Percentiles rank a stretch among this genome's conserved stretches.
These are phyloP conservation scores for Myiagra hebetior DNA, from an alignment of 2,113 vertebrate species.

Conservation along the genomic window DNA sequence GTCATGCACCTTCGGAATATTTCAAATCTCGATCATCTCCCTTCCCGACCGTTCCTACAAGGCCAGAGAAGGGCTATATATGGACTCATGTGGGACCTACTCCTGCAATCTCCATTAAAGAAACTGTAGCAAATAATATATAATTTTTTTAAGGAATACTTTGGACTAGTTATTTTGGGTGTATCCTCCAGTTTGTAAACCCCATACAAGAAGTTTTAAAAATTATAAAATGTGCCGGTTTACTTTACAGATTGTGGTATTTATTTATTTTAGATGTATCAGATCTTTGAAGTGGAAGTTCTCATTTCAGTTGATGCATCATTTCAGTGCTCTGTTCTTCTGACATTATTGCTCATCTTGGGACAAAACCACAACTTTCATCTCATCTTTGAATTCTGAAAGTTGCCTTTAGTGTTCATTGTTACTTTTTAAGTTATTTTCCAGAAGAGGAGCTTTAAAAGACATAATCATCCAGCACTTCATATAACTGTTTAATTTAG, in stretches of 20 bases:
- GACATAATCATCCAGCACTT: neutral
- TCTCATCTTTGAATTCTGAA: neutral
- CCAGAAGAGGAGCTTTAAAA: neutral
- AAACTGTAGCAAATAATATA: constrained; percentile 81
- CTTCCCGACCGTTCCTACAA: constrained; percentile 91
- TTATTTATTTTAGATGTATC: constrained; percentile 31
- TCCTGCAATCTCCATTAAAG: constrained; percentile 86
- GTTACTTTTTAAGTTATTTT: neutral
- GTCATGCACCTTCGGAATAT: constrained; percentile 96
- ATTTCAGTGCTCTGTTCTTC: neutral
- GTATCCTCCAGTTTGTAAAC: neutral
- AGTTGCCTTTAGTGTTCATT: neutral
- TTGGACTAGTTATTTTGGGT: neutral
- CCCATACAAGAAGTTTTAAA: neutral
- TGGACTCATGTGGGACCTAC: constrained; percentile 95
- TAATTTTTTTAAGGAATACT: constrained; percentile 51
- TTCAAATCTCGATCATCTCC: constrained; percentile 95
- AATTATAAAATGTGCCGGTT: neutral
- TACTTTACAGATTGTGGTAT: neutral
- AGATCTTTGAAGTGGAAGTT: neutral
- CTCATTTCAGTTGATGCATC: neutral
- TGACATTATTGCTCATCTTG: neutral
- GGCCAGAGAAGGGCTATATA: constrained; percentile 93
- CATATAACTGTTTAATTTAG: neutral
- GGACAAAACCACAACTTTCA: neutral